Evolutionary conservation across 2,797 vertebrate species (phyloP), one percentile per base, ranked within the genome.

Genomic region (Dendrocincla fuliginosa): DNA sequence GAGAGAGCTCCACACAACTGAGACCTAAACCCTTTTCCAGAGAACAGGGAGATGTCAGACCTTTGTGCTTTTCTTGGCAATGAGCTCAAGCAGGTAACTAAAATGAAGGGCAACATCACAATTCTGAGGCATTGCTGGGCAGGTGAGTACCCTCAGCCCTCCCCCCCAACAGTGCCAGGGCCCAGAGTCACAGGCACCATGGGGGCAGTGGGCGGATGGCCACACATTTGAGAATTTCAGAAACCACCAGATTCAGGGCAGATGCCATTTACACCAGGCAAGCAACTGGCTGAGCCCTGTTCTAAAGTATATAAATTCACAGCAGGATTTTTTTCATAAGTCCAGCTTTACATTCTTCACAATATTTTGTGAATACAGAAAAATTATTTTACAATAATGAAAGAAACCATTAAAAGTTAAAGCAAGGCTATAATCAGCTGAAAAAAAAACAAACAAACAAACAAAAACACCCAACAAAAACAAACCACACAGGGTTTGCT

Each of bases 1-100:
- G 39, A 61, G 33, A 71, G 12, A 49, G 7, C 25, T 32, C 17
- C 24, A 30, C 0, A 0, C 2, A 1, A n/a, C 4, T 0, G 2
- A 12, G 35, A 67, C 28, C 14, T 57, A 67, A 73, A 57, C 11
- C 7, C 14, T 78, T 83, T 56, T 55, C 50, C 35, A 78, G 28
- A 30, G 25, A 80, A 37, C 0, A 2, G 57, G 7, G 32, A 50
- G 30, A 22, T 63, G 35, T 32, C 79, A 75, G 69, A 67, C 4
- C 35, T 30, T 41, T 24, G 23, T 57, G 35, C 52, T 68, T 65
- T 41, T 52, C 67, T 50, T n/a, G 24, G 30, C 46, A 70, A 8
- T 16, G 47, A 44, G 9, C 11, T 89, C 84, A 77, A 69, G n/a
- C 44, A 47, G 28, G 15, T 52, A 52, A 56, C 32, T 56, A 69